These are phyloP conservation scores for Pangasius larnaudii DNA, from an alignment of 2,797 vertebrate genomes.

Conservation along the genomic window DNA sequence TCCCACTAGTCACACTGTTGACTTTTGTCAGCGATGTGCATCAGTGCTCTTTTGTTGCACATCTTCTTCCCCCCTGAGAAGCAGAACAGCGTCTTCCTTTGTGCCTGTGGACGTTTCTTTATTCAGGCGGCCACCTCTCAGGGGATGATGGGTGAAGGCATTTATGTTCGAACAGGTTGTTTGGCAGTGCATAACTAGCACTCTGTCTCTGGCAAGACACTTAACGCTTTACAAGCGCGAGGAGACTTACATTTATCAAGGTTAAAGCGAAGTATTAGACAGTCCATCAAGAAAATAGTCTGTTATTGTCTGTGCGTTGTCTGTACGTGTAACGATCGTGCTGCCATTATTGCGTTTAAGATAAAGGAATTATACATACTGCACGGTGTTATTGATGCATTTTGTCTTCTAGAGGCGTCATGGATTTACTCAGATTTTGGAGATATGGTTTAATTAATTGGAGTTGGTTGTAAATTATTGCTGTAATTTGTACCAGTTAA, in stretches of 20 bases:
- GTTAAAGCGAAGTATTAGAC: not conserved
- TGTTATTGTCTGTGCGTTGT: not conserved
- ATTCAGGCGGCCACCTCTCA: not conserved
- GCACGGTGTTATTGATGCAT: not conserved
- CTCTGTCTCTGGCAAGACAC: not conserved
- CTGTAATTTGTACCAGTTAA: not conserved
- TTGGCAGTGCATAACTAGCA: not conserved
- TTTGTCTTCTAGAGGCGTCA: not conserved
- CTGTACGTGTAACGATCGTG: not conserved
- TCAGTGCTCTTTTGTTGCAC: slow-evolving; percentile 48
- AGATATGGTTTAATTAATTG: not conserved
- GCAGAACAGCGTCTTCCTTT: not conserved
- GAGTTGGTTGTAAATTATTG: not conserved
- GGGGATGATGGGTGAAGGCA: not conserved
- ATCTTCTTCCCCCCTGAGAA: slow-evolving; percentile 20
- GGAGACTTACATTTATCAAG: not conserved
- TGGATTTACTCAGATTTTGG: not conserved
- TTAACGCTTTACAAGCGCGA: not conserved
- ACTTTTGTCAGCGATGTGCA: slow-evolving; percentile 44
- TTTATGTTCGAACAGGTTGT: not conserved
- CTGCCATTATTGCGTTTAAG: not conserved
- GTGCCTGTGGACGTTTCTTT: not conserved
- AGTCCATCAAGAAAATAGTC: not conserved
- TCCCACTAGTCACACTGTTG: slow-evolving; percentile 31
- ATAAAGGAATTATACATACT: not conserved